These are phyloP conservation scores for Eueides isabella DNA, from an alignment of 1,140 invertebrate species.

Conservation along the genomic window DNA sequence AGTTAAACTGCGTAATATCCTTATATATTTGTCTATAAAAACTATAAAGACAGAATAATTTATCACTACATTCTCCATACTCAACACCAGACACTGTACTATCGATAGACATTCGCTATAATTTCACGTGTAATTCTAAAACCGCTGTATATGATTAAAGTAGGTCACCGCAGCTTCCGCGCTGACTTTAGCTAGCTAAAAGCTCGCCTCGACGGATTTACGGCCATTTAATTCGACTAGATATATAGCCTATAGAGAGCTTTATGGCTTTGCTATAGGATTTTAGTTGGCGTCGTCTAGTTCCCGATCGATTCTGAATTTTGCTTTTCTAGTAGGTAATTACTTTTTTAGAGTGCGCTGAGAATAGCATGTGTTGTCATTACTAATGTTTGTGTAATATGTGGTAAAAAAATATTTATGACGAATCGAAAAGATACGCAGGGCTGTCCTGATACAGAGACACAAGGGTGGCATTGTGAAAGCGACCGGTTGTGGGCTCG, in stretches of 20 bases:
- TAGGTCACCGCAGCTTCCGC: slow-evolving; percentile 62
- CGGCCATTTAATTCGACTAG: slow-evolving; percentile 61
- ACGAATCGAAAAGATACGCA: no score
- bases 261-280: slow-evolving; percentile 49
- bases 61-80: not conserved
- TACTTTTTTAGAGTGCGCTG: slow-evolving; percentile 1
- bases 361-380: not conserved
- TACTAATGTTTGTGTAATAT: not conserved
- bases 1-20: no score
- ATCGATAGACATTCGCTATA: not conserved
- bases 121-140: slow-evolving; percentile 12
- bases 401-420: no score
- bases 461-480: no score
- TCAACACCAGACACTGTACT: not conserved
- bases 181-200: slow-evolving; percentile 61
- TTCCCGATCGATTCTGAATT: not conserved
- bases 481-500: no score
- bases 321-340: not conserved
- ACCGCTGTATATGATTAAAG: slow-evolving; percentile 38
- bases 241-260: slow-evolving; percentile 56
- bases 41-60: not conserved
- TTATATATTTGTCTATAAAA: no score
- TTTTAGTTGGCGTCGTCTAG: slow-evolving; percentile 27
- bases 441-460: no score
- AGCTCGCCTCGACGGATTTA: slow-evolving; percentile 63